Percentiles rank a stretch among this genome's conserved stretches.
phyloP scores from a whole-genome alignment of 2,797 vertebrate species.

The Ptychadena robeensis region DNA sequence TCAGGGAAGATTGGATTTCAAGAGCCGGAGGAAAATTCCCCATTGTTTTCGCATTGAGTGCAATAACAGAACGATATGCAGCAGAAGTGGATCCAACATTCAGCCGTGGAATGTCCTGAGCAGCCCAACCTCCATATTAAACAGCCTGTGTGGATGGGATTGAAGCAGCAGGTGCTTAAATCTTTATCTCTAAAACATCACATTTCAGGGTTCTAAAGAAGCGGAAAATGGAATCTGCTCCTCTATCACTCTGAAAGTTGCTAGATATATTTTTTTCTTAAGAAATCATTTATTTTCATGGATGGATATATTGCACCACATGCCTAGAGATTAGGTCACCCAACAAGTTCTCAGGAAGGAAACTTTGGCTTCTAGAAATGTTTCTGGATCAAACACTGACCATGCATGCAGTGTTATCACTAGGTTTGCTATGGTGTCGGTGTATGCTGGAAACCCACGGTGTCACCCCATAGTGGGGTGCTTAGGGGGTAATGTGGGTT shows the following conservation, averaged over 20 bases:
- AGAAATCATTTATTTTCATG: neutral
- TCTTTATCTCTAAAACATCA: neutral
- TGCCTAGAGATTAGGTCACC: neutral
- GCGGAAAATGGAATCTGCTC: constrained; percentile 18
- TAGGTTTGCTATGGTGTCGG: too few species aligned
- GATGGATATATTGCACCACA: neutral
- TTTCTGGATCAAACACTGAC: too few species aligned
- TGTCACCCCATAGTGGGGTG: too few species aligned
- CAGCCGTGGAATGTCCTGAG: constrained; percentile 41
- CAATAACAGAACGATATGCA: constrained; percentile 41
- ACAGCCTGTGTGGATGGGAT: constrained; percentile 50
- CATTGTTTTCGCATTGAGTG: constrained; percentile 30
- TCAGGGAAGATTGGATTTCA: constrained; percentile 45
- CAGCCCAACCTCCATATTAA: constrained; percentile 23
- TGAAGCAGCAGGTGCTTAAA: constrained; percentile 56
- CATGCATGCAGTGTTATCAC: too few species aligned
- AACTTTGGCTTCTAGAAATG: too few species aligned
- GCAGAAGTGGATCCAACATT: constrained; percentile 33
- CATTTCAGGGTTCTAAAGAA: constrained; percentile 14
- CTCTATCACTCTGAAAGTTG: neutral
- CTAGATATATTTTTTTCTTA: neutral
- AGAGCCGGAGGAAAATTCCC: constrained; percentile 14
- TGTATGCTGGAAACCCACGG: too few species aligned
- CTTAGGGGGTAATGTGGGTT: too few species aligned
- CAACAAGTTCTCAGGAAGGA: neutral